Percentiles rank a stretch among this genome's conserved stretches.
phyloP scores from a whole-genome alignment of 2,888 invertebrate species.

The Mamestra brassicae region DNA sequence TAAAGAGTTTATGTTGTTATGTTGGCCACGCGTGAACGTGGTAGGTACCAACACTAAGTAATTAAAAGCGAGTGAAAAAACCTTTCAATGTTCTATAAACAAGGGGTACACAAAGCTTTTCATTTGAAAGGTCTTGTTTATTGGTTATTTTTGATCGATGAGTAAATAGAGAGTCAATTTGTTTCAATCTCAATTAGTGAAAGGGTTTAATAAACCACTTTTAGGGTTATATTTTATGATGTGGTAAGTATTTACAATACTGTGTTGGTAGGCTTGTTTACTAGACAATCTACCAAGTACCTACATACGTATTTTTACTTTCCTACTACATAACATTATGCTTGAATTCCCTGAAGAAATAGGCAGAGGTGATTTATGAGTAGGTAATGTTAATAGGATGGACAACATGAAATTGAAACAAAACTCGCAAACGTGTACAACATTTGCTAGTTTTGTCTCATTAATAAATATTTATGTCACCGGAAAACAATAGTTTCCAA shows the following conservation, averaged over 20 bases:
- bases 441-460: too few species aligned
- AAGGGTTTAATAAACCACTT: conserved; percentile 13
- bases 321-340: too few species aligned
- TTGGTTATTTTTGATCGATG: conserved; percentile 36
- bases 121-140: conserved; percentile 23
- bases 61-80: conserved; percentile 43
- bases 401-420: too few species aligned
- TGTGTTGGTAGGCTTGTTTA: not conserved
- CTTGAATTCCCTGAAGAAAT: too few species aligned
- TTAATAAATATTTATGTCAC: too few species aligned
- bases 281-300: not conserved
- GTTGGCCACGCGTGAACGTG: conserved; percentile 25
- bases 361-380: too few species aligned
- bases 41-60: conserved; percentile 4
- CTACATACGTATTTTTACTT: too few species aligned
- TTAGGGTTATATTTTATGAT: not conserved
- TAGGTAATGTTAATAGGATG: too few species aligned
- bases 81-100: conserved; percentile 36
- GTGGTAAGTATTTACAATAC: not conserved
- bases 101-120: conserved; percentile 20
- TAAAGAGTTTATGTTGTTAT: conserved; percentile 30
- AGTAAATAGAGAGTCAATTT: conserved; percentile 32
- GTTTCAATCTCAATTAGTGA: conserved; percentile 29
- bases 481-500: too few species aligned
- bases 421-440: too few species aligned